Conservation (phyloP, 2,797 vertebrate genomes). For the Enteromius mattozi region DNA sequence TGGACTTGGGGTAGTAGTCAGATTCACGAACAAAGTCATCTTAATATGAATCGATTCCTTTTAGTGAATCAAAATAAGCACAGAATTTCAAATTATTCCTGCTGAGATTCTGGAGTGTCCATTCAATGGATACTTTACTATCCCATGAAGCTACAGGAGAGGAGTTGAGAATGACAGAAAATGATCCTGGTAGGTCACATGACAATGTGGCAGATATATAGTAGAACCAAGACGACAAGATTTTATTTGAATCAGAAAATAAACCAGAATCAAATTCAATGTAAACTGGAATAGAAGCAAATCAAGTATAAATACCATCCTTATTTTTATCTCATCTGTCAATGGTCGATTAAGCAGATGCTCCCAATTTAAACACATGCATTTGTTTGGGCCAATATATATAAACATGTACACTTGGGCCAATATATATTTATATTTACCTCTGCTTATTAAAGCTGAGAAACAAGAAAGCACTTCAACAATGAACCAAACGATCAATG, state of each 20-base stretch:
- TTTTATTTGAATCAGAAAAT: not conserved
- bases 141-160: not conserved
- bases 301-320: not conserved
- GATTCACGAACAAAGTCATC: not conserved
- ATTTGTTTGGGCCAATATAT: not conserved
- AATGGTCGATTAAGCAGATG: not conserved
- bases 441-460: not conserved
- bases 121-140: not conserved
- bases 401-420: not conserved
- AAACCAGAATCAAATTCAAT: not conserved
- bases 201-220: too few relatives aligned
- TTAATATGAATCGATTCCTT: not conserved
- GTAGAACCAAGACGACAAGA: not conserved
- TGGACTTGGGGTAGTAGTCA: not conserved
- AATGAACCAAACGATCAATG: conserved; percentile 7
- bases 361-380: not conserved
- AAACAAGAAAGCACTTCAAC: not conserved
- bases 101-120: not conserved
- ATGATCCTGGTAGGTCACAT: too few relatives aligned
- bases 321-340: not conserved
- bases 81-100: not conserved
- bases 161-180: not conserved
- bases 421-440: too few relatives aligned
- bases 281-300: not conserved
- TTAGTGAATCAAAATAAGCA: not conserved